Percentiles rank a stretch among this genome's conserved stretches.
Conservation (phyloP, 2,888 invertebrate species). For the Boloria euphrosyne region DNA sequence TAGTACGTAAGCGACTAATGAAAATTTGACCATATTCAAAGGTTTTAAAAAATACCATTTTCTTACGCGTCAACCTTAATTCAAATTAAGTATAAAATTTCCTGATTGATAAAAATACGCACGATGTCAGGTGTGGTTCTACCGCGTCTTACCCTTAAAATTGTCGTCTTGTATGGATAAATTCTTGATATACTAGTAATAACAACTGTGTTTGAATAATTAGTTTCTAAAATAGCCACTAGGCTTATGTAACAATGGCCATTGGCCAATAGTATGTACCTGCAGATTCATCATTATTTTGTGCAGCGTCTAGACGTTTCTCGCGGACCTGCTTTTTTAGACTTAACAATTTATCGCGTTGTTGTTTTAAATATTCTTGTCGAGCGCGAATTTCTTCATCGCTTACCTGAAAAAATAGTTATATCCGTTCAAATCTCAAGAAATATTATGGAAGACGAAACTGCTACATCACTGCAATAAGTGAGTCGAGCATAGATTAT, state of each 20-base stretch:
- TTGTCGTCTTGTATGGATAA: no score
- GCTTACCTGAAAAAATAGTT: conserved; percentile 55
- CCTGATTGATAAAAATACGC: no score
- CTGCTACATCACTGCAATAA: no score
- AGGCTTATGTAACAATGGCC: conserved; percentile 35
- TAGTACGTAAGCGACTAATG: neutral
- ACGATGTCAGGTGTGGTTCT: no score
- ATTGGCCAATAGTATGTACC: conserved; percentile 52
- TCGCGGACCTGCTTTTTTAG: conserved; percentile 94
- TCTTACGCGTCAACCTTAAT: no score
- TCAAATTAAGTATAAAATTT: no score
- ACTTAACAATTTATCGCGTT: conserved; percentile 94
- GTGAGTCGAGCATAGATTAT: neutral
- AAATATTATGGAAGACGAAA: no score
- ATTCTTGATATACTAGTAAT: no score
- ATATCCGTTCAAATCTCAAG: neutral
- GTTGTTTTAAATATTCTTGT: conserved; percentile 92
- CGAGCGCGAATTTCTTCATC: conserved; percentile 87
- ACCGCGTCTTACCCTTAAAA: no score
- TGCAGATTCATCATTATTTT: conserved; percentile 76
- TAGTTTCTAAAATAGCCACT: neutral
- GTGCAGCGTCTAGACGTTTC: conserved; percentile 86
- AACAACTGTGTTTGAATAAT: no score
- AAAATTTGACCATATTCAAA: no score
- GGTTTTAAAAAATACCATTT: no score